Evolutionary conservation across 2,113 vertebrate species (phyloP).

Genomic region (Sula dactylatra): DNA sequence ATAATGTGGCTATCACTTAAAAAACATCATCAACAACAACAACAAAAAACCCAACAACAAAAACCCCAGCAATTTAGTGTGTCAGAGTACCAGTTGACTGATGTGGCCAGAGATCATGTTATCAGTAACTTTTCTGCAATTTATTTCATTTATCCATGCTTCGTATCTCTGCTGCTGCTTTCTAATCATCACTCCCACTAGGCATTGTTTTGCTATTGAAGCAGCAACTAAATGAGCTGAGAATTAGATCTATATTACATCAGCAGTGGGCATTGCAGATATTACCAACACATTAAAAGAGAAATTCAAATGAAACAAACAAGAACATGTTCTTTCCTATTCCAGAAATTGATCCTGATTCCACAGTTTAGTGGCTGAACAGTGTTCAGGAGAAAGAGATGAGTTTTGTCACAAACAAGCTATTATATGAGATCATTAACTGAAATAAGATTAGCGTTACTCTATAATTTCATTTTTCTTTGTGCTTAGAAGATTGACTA

Average conservation of each 20-base stretch:
- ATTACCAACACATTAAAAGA: slow-evolving; percentile 62
- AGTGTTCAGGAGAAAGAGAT: background rate
- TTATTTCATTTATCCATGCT: slow-evolving; percentile 43
- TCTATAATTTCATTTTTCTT: background rate
- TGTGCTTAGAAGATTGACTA: background rate
- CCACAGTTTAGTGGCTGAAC: background rate
- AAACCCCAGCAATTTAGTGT: background rate
- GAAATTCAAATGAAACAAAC: slow-evolving; percentile 57
- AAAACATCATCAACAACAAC: no score
- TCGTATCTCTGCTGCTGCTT: slow-evolving; percentile 42
- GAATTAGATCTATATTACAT: slow-evolving; percentile 62
- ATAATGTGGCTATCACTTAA: background rate
- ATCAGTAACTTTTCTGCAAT: slow-evolving; percentile 24
- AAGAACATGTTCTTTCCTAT: slow-evolving; percentile 20
- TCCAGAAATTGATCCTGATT: slow-evolving; percentile 14
- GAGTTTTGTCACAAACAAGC: background rate
- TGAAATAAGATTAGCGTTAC: background rate
- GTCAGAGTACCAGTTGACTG: slow-evolving; percentile 24
- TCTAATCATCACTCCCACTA: slow-evolving; percentile 71
- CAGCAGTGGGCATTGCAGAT: slow-evolving; percentile 51
- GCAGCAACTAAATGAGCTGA: slow-evolving; percentile 63
- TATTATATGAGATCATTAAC: background rate
- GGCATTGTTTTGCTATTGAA: slow-evolving; percentile 56
- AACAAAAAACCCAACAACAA: no score
- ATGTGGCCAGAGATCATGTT: slow-evolving; percentile 16